Base-by-base conservation (phyloP, 2,888 invertebrate genomes). In the Octodonta nipae region DNA sequence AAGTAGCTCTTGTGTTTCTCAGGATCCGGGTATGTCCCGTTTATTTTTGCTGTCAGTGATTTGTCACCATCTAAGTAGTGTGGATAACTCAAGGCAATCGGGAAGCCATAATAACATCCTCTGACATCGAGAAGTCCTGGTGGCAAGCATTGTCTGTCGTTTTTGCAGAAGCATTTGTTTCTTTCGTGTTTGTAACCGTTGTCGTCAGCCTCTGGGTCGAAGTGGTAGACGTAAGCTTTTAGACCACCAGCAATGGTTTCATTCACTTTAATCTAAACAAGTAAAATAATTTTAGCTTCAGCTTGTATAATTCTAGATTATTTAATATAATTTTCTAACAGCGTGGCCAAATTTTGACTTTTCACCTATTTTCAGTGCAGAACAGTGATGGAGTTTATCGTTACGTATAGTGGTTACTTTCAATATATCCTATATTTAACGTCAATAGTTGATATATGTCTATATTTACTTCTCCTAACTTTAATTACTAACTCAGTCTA, bases 31-130 rank as follows among this genome's bases (percentile, higher is more conserved):
- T 58, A 42, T 0, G 66, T 56, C 8, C 77, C 58, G 12, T 86
- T 85, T 0, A 87, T 70, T 32, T 73, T 73, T 30, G 70, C 66
- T 37, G 69, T 60, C 2, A 85, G 60, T 0, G 67, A 55, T 0
- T 73, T 69, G 42, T 84, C 82, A 0, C 77, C 73, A 39, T 80
- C 71, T 56, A 80, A 75, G 58, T 86, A 89, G 56, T 91, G 89
- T 0, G 89, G 89, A 58, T 81, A 85, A 24, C 88, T 87, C 4
- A 88, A 64, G 0, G 85, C 82, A 26, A 89, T 86, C 0, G 89
- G 89, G 55, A 88, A 88, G 1, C 88, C 87, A 51, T 87, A 88
- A 61, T 88, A 88, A 51, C 89, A 89, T 31, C 79, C 79, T 0
- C 79, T 73, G 20, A 89, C 86, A 52, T 89, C 88, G 14, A 86